Conservation (phyloP, 2,888 invertebrate species). For the Germaria angustata region DNA sequence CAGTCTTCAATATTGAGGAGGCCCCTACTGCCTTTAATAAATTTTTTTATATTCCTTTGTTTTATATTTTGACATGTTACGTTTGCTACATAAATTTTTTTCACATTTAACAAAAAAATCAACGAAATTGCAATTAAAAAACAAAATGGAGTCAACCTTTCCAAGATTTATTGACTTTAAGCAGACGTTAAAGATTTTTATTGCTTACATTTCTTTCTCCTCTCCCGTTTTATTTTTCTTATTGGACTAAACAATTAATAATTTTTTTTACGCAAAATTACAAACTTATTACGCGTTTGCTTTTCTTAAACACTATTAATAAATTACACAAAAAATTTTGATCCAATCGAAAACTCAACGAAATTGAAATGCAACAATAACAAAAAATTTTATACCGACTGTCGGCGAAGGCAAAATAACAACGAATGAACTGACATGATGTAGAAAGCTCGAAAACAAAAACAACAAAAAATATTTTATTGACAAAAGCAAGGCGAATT, state of each 20-base stretch:
- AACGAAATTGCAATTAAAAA: constrained; percentile 3
- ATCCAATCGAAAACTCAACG: constrained; percentile 50
- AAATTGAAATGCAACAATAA: constrained; percentile 42
- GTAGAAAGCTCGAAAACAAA: constrained; percentile 12
- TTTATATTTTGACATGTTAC: too few species aligned
- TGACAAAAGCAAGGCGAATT: background rate
- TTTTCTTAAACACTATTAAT: constrained; percentile 6
- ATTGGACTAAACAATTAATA: constrained; percentile 44
- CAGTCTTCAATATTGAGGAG: too few species aligned
- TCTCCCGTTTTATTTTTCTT: constrained; percentile 31
- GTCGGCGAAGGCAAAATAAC: constrained; percentile 48
- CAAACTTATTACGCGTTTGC: constrained; percentile 5
- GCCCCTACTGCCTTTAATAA: too few species aligned
- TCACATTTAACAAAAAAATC: background rate
- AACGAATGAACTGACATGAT: constrained; percentile 49
- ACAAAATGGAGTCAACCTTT: constrained; percentile 62
- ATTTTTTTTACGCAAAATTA: constrained; percentile 32
- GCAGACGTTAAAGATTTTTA: background rate
- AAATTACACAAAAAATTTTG: constrained; percentile 67
- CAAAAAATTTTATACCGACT: constrained; percentile 41
- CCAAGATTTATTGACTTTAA: constrained; percentile 12
- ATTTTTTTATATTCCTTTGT: too few species aligned
- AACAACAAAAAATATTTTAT: background rate
- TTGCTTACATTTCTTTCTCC: constrained; percentile 38
- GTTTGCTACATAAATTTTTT: too few species aligned